Evolutionary conservation across 1,140 invertebrate genomes (phyloP).

Genomic region (Macrosteles quadrilineatus): DNA sequence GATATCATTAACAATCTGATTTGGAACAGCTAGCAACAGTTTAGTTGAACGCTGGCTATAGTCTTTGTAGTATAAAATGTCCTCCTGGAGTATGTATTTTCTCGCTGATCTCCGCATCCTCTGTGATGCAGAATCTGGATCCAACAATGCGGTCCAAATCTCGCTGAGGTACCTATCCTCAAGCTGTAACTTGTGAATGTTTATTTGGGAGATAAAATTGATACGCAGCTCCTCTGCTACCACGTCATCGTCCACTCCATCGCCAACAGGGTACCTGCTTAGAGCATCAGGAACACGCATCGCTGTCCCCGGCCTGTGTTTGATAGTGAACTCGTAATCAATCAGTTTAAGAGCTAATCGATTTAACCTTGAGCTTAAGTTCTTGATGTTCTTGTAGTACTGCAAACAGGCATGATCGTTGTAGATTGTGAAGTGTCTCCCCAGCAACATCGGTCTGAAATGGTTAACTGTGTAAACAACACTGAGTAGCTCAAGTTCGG

Average conservation of each 20-base stretch:
- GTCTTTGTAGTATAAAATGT: background rate
- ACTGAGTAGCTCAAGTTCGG: background rate
- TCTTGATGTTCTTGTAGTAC: conserved; percentile 8
- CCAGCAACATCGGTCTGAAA: background rate
- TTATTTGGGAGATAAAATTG: background rate
- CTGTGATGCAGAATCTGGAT: background rate
- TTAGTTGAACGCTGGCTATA: background rate
- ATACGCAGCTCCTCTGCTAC: background rate
- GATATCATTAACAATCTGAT: background rate
- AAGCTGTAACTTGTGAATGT: background rate
- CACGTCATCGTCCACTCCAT: too few species aligned
- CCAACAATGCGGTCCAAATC: background rate
- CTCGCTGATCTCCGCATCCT: background rate
- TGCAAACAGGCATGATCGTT: background rate
- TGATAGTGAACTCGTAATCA: background rate
- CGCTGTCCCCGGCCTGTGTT: background rate
- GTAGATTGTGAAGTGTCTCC: background rate
- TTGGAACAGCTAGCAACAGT: background rate
- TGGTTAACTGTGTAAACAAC: background rate
- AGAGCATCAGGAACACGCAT: background rate
- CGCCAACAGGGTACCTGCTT: background rate
- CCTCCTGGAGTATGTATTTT: background rate
- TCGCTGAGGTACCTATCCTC: background rate
- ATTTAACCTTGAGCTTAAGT: background rate
- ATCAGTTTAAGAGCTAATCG: background rate